Evolutionary conservation across 2,888 invertebrate species (phyloP).

Genomic region (Notodonta ziczac): DNA sequence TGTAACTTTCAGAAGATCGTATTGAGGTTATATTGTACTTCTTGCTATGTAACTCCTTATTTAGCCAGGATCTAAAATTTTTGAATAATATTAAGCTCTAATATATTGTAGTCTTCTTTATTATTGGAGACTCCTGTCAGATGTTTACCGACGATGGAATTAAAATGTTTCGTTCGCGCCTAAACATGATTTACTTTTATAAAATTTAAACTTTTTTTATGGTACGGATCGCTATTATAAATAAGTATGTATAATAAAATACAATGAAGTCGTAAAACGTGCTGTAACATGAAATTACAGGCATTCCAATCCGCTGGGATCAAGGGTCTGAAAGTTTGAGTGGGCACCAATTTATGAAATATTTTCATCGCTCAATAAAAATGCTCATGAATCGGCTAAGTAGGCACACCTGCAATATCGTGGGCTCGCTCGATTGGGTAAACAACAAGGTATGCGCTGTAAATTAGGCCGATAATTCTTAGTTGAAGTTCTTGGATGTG

Average conservation of each 20-base stretch:
- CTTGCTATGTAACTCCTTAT: slow-evolving; percentile 4
- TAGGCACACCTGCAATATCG: slow-evolving; percentile 2
- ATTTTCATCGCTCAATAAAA: slow-evolving; percentile 9
- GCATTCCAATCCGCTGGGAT: slow-evolving; percentile 14
- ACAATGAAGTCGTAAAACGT: slow-evolving; percentile 12
- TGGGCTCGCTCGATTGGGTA: background rate
- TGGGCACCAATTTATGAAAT: slow-evolving; percentile 27
- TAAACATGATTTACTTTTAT: background rate
- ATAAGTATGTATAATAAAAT: background rate
- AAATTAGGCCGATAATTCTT: slow-evolving; percentile 13
- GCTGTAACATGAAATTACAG: slow-evolving; percentile 10
- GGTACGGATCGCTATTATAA: background rate
- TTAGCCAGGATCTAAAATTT: background rate
- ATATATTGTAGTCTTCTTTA: slow-evolving; percentile 9
- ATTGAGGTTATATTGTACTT: slow-evolving; percentile 9
- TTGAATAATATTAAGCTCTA: background rate
- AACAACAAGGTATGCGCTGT: slow-evolving; percentile 9
- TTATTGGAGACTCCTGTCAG: slow-evolving; percentile 13
- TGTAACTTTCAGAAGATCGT: slow-evolving; percentile 14
- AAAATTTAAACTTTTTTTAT: background rate
- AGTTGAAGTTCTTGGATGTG: slow-evolving; percentile 9
- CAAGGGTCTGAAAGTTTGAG: slow-evolving; percentile 13
- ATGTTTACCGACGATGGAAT: slow-evolving; percentile 1
- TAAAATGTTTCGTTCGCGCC: background rate
- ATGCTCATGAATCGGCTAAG: background rate